Percentiles rank a stretch among this genome's conserved stretches.
phyloP scores from a whole-genome alignment of 2,113 vertebrate species.

The Myotis davidii region DNA sequence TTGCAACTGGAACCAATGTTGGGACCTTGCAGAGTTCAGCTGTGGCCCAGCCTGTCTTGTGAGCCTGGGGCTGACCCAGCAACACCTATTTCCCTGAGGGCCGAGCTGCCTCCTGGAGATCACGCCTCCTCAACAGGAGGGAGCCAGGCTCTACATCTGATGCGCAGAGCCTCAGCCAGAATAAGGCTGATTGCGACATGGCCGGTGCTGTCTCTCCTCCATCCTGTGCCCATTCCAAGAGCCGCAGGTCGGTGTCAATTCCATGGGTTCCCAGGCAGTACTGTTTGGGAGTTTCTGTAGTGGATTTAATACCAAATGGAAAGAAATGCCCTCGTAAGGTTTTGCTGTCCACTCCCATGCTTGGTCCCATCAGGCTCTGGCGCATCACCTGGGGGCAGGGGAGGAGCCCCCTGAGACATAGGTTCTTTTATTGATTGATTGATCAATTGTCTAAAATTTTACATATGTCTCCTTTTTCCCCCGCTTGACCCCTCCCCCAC shows the following conservation, averaged over 20 bases:
- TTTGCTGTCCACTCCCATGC: background rate
- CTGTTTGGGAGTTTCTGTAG: background rate
- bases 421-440: too few species aligned
- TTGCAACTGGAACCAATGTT: background rate
- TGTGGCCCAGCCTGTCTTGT: background rate
- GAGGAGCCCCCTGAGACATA: background rate
- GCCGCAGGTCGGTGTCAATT: too few species aligned
- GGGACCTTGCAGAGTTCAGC: too few species aligned
- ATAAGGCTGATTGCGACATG: background rate
- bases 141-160: background rate
- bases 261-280: background rate
- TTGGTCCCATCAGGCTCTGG: background rate
- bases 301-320: background rate
- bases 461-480: too few species aligned
- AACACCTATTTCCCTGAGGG: background rate
- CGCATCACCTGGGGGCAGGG: background rate
- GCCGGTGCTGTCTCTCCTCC: background rate
- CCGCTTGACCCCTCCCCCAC: too few species aligned
- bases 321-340: fast-evolving
- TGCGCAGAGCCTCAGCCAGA: too few species aligned
- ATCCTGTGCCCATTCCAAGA: too few species aligned
- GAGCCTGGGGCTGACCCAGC: background rate
- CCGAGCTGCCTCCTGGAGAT: background rate
- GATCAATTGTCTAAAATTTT: too few species aligned
- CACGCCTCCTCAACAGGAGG: background rate